Conservation (phyloP, 1,140 invertebrate genomes). For the Argopecten irradians region DNA sequence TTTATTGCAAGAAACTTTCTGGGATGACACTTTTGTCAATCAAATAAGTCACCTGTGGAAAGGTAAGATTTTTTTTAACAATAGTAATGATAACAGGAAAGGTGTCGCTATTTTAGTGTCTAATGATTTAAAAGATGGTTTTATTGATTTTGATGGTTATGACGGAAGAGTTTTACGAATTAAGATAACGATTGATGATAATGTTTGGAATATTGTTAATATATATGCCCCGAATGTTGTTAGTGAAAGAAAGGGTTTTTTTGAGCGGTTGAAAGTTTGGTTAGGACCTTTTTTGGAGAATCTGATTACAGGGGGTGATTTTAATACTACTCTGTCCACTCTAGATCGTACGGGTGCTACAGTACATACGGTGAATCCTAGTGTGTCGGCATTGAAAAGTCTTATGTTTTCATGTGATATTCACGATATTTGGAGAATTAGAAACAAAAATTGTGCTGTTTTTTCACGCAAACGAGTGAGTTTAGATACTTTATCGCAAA, state of each 20-base stretch:
- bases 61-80: conserved; percentile 21
- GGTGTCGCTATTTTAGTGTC: conserved; percentile 22
- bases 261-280: not conserved
- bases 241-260: conserved; percentile 1
- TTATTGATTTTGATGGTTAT: not conserved
- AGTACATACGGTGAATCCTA: not conserved
- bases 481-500: not conserved
- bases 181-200: not conserved
- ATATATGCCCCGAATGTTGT: not conserved
- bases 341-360: not conserved
- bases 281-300: not conserved
- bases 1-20: conserved; percentile 25
- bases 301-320: not conserved
- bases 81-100: not conserved
- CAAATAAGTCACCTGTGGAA: not conserved
- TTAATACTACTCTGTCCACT: not conserved
- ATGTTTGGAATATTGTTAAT: not conserved
- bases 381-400: not conserved
- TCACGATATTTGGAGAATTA: not conserved
- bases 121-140: not conserved
- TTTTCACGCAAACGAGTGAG: not conserved
- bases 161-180: conserved; percentile 13
- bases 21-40: conserved; percentile 12
- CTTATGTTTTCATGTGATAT: not conserved
- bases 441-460: not conserved